Conservation (phyloP, 2,888 invertebrate genomes). For the Cetonia aurata region DNA sequence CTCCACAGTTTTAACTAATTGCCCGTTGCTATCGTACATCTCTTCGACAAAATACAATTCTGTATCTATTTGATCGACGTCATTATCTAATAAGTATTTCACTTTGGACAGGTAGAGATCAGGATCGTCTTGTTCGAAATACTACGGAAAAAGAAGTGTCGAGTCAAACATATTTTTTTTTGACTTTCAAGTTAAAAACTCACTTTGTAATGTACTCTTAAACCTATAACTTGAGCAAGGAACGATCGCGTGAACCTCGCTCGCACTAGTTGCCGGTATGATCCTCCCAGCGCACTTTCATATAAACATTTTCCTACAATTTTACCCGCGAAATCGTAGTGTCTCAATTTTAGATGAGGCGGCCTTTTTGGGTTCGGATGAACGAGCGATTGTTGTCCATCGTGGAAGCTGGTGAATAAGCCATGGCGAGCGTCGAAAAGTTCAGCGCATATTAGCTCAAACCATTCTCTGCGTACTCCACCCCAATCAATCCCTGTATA, state of each 20-base stretch:
- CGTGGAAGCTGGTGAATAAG: conserved; percentile 88
- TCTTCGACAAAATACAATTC: conserved; percentile 93
- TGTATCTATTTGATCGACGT: conserved; percentile 83
- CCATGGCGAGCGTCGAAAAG: conserved; percentile 88
- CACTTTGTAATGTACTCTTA: conserved; percentile 93
- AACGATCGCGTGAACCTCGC: conserved; percentile 93
- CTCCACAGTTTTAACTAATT: conserved; percentile 83
- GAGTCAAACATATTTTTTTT: neutral
- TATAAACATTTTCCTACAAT: conserved; percentile 95
- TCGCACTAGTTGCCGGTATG: conserved; percentile 89
- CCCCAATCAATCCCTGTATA: conserved; percentile 91
- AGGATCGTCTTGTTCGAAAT: conserved; percentile 96
- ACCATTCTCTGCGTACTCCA: conserved; percentile 94
- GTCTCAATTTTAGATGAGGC: conserved; percentile 83
- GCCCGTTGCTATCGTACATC: conserved; percentile 83
- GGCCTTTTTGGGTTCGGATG: conserved; percentile 90
- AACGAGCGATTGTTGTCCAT: conserved; percentile 87
- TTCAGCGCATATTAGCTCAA: conserved; percentile 88
- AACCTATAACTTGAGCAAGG: conserved; percentile 93
- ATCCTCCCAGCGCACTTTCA: conserved; percentile 91
- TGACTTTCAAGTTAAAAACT: conserved; percentile 16
- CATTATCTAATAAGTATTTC: conserved; percentile 91
- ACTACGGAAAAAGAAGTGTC: conserved; percentile 67
- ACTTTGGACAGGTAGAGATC: conserved; percentile 94
- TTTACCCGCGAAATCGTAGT: conserved; percentile 94